These are phyloP conservation scores for Zingel zingel DNA, from an alignment of 2,113 vertebrate species.

Conservation along the genomic window DNA sequence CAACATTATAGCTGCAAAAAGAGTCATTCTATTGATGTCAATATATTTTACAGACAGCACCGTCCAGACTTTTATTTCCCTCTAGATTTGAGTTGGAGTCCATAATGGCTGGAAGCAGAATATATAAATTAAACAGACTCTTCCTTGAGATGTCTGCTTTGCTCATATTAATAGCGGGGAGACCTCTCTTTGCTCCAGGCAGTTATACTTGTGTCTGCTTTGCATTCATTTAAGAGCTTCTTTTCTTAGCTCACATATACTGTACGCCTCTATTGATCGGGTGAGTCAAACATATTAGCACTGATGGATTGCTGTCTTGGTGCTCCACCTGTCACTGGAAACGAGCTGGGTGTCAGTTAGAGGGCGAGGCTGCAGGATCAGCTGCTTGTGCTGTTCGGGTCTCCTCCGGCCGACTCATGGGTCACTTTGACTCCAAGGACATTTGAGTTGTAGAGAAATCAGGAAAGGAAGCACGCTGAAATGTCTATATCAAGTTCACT, in stretches of 20 bases:
- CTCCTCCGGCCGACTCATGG: slow-evolving; percentile 28
- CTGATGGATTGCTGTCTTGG: slow-evolving; percentile 64
- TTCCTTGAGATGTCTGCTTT: slow-evolving; percentile 63
- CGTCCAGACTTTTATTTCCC: slow-evolving; percentile 59
- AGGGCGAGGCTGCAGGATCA: slow-evolving; percentile 32
- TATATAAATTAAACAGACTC: slow-evolving; percentile 66
- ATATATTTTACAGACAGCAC: slow-evolving; percentile 35
- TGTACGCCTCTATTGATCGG: slow-evolving; percentile 66
- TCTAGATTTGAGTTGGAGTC: slow-evolving; percentile 51
- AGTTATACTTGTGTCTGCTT: slow-evolving; percentile 55
- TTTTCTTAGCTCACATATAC: slow-evolving; percentile 54
- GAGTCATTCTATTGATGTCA: slow-evolving; percentile 42
- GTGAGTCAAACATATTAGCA: slow-evolving; percentile 61
- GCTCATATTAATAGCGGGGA: slow-evolving; percentile 65
- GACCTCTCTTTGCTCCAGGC: slow-evolving; percentile 58
- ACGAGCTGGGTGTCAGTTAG: slow-evolving; percentile 42
- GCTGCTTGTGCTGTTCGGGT: slow-evolving; percentile 21
- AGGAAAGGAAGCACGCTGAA: background rate
- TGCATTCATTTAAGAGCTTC: slow-evolving; percentile 58
- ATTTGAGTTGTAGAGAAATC: background rate
- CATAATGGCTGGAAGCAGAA: slow-evolving; percentile 54
- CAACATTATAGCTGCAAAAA: slow-evolving; percentile 26
- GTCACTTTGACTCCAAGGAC: slow-evolving; percentile 37
- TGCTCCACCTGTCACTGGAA: slow-evolving; percentile 51
- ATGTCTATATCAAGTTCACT: slow-evolving; percentile 1